Conservation (phyloP, 2,888 invertebrate species). For the Camptogramma bilineatum region DNA sequence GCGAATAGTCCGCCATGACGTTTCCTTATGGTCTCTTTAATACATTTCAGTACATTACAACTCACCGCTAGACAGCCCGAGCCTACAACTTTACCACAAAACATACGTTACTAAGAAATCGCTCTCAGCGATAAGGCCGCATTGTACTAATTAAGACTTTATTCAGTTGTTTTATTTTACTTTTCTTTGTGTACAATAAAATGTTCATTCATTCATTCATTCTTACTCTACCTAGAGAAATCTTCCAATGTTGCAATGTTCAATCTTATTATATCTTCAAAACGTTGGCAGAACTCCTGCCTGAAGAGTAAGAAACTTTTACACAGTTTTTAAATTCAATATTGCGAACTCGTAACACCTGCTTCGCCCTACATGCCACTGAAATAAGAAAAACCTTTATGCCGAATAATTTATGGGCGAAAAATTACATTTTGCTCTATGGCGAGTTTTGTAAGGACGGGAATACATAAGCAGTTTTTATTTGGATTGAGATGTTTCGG, state of each 20-base stretch:
- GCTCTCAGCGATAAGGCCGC: too few species aligned
- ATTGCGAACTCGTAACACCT: slow-evolving; percentile 2
- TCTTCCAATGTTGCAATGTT: too few species aligned
- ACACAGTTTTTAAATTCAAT: slow-evolving; percentile 1
- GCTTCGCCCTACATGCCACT: slow-evolving; percentile 1
- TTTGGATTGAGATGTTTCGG: neutral
- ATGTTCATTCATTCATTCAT: too few species aligned
- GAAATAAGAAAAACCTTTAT: slow-evolving; percentile 24
- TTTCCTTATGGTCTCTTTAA: neutral
- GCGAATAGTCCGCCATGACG: neutral
- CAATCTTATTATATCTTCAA: neutral
- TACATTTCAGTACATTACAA: neutral
- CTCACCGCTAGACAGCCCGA: neutral
- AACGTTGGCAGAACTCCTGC: neutral
- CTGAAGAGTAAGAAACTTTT: neutral
- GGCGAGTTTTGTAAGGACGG: neutral
- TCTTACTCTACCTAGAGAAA: too few species aligned
- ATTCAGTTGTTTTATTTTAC: too few species aligned
- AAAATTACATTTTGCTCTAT: slow-evolving; percentile 17
- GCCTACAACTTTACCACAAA: too few species aligned
- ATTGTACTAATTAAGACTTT: too few species aligned
- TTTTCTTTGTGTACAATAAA: too few species aligned
- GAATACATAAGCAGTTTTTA: neutral
- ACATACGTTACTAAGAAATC: too few species aligned
- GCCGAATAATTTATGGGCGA: slow-evolving; percentile 34